Evolutionary conservation across 2,888 invertebrate species (phyloP), one percentile per base, ranked within the genome.

Genomic region (Galeruca laticollis): DNA sequence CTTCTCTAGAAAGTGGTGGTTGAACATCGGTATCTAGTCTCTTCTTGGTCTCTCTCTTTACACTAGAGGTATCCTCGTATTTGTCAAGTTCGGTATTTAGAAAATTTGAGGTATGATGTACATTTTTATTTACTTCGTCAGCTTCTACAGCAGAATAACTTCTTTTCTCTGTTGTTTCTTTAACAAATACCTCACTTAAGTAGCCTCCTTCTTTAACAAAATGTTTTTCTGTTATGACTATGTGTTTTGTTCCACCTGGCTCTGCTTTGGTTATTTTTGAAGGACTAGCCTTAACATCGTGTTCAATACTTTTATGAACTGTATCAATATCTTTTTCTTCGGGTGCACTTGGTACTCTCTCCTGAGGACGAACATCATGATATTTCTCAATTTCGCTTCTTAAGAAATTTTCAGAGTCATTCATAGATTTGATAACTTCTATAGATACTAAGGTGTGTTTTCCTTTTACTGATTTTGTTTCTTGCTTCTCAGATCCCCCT

Each of bases 401-500:
- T 18, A 78, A 37, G 31, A 78, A 78, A 9, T 60, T 63, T n/a
- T 72, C 60, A 13, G 69, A 67, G 5, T 71, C 68, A n/a, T 63
- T 59, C 40, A 68, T 66, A 15, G 64, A 47, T 65, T 64, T 72
- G 10, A 61, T 33, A n/a, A 40, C 62, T 15, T 61, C 61, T 35
- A 33, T 47, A 13, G 37, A 35, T 62, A 52, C 13, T 10, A 47
- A 4, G 2, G 15, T 49, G 9, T 15, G 47, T 62, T 62, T 62
- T 49, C 37, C 57, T 15, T 43, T 15, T 57, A 11, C 33, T 26
- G 18, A 11, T 51, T 65, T 43, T 47, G 20, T 13, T 33, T 68
- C 68, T 18, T 9, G 61, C 70, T 76, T 74, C 43, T 77, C 75
- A 37, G 78, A 73, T 61, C 75, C 40, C 67, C 81, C 81, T 67